phyloP scores from a whole-genome alignment of 2,797 vertebrate genomes.

The Pelodytes ibericus region DNA sequence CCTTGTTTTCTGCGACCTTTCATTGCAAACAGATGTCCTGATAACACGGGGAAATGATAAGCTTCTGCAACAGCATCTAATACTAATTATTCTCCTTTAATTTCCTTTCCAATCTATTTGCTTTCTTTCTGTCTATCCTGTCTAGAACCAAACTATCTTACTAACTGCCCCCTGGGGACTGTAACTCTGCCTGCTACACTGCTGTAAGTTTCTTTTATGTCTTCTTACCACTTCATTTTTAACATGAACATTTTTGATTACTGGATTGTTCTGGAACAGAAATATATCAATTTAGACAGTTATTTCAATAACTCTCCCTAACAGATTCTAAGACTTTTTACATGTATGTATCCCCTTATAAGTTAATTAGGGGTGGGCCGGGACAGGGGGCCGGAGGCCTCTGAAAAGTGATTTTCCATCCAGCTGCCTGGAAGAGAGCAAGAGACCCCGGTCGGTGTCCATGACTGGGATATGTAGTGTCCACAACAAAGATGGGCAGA shows the following conservation, averaged over 20 bases:
- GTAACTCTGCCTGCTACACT: conserved; percentile 92
- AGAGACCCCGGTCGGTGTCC: too few species aligned
- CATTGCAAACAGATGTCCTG: conserved; percentile 42
- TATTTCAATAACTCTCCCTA: not conserved
- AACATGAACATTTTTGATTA: conserved; percentile 37
- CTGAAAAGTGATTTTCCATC: too few species aligned
- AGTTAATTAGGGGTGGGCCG: too few species aligned
- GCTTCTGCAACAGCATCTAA: conserved; percentile 20
- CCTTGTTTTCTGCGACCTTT: conserved; percentile 55
- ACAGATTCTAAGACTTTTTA: not conserved
- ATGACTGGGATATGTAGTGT: too few species aligned
- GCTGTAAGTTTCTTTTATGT: conserved; percentile 92
- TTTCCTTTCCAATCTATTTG: conserved; percentile 73
- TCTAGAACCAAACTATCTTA: conserved; percentile 99
- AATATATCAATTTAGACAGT: conserved; percentile 7
- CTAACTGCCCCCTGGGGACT: conserved; percentile 99
- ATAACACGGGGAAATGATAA: conserved; percentile 9
- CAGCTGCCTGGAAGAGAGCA: too few species aligned
- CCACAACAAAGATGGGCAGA: too few species aligned
- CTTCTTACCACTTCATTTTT: conserved; percentile 68
- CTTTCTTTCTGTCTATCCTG: conserved; percentile 81
- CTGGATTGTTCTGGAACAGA: conserved; percentile 18
- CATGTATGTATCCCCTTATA: not conserved
- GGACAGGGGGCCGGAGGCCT: too few species aligned
- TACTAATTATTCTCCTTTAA: conserved; percentile 58